Evolutionary conservation across 92 coral and sea anemone genomes (phyloP).

Genomic region (Epizoanthus fatuus): DNA sequence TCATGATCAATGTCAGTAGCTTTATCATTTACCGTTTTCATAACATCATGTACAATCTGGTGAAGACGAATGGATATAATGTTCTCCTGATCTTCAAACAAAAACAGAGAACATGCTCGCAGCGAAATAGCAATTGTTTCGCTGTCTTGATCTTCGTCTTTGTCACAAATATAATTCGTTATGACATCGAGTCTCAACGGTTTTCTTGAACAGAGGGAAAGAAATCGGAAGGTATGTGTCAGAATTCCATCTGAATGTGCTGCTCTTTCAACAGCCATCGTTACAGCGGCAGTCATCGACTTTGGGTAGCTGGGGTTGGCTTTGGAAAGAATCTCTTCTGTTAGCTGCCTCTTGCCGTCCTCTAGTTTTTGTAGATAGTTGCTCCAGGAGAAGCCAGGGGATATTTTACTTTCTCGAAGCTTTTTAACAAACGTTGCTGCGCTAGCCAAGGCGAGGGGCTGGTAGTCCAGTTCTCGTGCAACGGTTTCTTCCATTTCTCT

Average conservation of each 20-base stretch:
- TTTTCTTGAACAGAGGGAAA: slow-evolving; percentile 7
- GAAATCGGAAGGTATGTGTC: slow-evolving; percentile 45
- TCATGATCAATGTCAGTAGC: neutral
- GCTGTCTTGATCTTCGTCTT: neutral
- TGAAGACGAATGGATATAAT: slow-evolving; percentile 6
- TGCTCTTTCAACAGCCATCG: slow-evolving; percentile 41
- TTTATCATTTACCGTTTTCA: neutral
- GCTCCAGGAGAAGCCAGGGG: slow-evolving; percentile 35
- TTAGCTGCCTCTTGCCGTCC: neutral
- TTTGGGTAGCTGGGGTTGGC: slow-evolving; percentile 6
- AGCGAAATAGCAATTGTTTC: too few relatives aligned
- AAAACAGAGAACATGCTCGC: neutral
- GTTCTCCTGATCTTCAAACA: neutral
- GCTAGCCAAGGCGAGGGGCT: slow-evolving; percentile 56
- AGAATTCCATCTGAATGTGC: slow-evolving; percentile 16
- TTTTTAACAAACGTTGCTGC: slow-evolving; percentile 14
- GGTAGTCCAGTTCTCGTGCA: neutral
- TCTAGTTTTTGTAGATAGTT: slow-evolving; percentile 17
- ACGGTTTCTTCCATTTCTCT: slow-evolving; percentile 3
- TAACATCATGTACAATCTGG: slow-evolving; percentile 15
- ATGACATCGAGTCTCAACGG: slow-evolving; percentile 29
- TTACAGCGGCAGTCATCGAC: slow-evolving; percentile 16
- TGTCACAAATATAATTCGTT: slow-evolving; percentile 21
- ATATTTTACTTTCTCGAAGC: slow-evolving; percentile 37
- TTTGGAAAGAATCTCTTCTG: slow-evolving; percentile 21